Evolutionary conservation across 2,888 invertebrate genomes (phyloP), one percentile per base, ranked within the genome.

Genomic region (Dicyrtomina minuta): DNA sequence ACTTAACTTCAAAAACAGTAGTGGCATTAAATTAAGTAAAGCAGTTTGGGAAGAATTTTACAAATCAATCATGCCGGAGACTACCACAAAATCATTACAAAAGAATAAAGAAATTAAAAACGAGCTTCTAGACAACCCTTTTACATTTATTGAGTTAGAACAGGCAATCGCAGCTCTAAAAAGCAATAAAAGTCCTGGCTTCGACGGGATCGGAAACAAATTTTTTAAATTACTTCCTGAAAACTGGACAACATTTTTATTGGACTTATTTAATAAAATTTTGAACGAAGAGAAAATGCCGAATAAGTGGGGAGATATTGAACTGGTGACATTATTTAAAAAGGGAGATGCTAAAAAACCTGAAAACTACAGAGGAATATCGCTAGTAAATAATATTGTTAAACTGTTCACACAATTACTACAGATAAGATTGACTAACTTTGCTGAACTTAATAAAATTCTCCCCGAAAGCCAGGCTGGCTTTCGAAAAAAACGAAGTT

Each of bases 401-500:
- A 77, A 77, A 70, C 26, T 74, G 2, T 75, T 78, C 49, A 77
- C 77, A 0, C 24, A 67, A 0, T 44, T 78, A 4, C 6, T 75
- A 24, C 24, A 51, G 8, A 39, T 59, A 13, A 26, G 78, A 56
- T 58, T 77, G 1, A 55, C 24, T 3, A 17, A 59, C 12, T 78
- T 74, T 75, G 55, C 68, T 24, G 76, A 78, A 58, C n/a, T 5
- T 0, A 61, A 72, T 2, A 55, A 74, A 2, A 73, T 75, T 1
- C 62, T 79, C 3, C 76, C 77, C 0, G 76, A 78, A 69, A 62
- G 68, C 17, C 79, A 78, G 69, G 66, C 75, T 0, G 78, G 78
- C 2, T 79, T 79, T 24, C 53, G 77, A 58, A 59, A 22, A n/a
- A 39, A 64, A 33, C 53, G 76, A 60, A 60, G 71, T 1, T 75